Evolutionary conservation across 2,888 invertebrate species (phyloP).

Genomic region (Catocala nupta): DNA sequence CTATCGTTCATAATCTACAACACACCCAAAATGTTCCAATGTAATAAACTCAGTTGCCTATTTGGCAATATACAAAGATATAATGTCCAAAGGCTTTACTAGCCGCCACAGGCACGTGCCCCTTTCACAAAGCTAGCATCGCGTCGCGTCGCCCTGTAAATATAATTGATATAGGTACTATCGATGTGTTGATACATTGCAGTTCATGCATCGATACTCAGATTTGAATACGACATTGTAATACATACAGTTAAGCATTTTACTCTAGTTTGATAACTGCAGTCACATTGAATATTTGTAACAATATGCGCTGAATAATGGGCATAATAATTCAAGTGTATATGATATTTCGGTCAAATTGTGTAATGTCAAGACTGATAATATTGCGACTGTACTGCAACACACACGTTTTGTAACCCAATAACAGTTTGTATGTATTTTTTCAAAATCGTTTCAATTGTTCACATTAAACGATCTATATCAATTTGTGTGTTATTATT

Average conservation of each 20-base stretch:
- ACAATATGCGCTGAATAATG: neutral
- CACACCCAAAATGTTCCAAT: too few species aligned
- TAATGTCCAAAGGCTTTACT: too few species aligned
- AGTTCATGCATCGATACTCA: slow-evolving; percentile 24
- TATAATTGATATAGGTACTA: slow-evolving; percentile 17
- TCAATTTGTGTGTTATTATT: slow-evolving; percentile 44
- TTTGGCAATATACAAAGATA: neutral
- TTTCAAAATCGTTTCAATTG: slow-evolving; percentile 75
- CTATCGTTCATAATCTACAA: too few species aligned
- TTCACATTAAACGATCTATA: slow-evolving; percentile 78
- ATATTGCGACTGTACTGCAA: slow-evolving; percentile 61
- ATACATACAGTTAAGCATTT: slow-evolving; percentile 20
- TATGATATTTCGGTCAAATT: slow-evolving; percentile 62
- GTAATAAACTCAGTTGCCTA: too few species aligned
- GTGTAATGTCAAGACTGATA: slow-evolving; percentile 77
- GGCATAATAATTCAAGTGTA: slow-evolving; percentile 15
- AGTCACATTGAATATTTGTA: slow-evolving; percentile 6
- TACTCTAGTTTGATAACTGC: slow-evolving; percentile 13
- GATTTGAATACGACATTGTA: slow-evolving; percentile 11
- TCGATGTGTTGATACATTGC: slow-evolving; percentile 39
- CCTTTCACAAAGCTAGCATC: neutral
- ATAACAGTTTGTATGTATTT: slow-evolving; percentile 73
- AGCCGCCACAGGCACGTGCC: too few species aligned
- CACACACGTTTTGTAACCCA: slow-evolving; percentile 63
- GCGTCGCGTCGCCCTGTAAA: slow-evolving; percentile 27